Evolutionary conservation across 2,888 invertebrate species (phyloP).

Genomic region (Cryptus viduatorius): DNA sequence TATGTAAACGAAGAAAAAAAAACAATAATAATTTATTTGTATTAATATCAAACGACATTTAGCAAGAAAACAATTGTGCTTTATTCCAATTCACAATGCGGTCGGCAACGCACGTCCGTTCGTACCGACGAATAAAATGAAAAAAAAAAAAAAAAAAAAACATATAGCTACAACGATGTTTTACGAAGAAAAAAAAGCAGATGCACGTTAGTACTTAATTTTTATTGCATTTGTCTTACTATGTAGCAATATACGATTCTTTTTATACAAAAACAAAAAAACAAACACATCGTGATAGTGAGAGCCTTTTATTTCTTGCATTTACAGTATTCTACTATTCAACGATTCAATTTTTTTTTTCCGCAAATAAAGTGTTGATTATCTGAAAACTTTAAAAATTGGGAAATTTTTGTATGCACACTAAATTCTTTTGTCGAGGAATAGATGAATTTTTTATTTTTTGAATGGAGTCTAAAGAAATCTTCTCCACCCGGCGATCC

Average conservation of each 20-base stretch:
- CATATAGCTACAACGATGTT: constrained; percentile 24
- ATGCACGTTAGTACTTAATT: constrained; percentile 68
- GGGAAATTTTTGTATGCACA: constrained; percentile 49
- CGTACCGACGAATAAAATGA: constrained; percentile 25
- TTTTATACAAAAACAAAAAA: constrained; percentile 43
- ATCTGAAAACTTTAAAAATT: constrained; percentile 26
- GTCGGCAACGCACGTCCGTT: constrained; percentile 19
- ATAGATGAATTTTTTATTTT: constrained; percentile 50
- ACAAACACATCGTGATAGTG: constrained; percentile 37
- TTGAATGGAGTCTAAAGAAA: constrained; percentile 41
- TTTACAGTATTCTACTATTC: constrained; percentile 26
- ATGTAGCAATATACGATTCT: constrained; percentile 55
- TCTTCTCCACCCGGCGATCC: constrained; percentile 32
- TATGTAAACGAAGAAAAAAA: constrained; percentile 68
- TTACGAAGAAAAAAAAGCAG: constrained; percentile 40
- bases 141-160: background rate
- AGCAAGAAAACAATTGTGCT: constrained; percentile 69
- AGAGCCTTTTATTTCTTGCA: constrained; percentile 51
- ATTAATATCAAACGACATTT: constrained; percentile 71
- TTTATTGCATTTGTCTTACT: constrained; percentile 63
- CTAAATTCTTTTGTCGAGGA: constrained; percentile 29
- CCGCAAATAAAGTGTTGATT: constrained; percentile 51
- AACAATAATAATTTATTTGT: constrained; percentile 72
- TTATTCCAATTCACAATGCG: constrained; percentile 68
- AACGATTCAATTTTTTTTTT: constrained; percentile 24